A percentile compares a stretch with the other conserved stretches of the same genome.
Conservation (phyloP, 2,113 vertebrate genomes). For the Grammomys surdaster region DNA sequence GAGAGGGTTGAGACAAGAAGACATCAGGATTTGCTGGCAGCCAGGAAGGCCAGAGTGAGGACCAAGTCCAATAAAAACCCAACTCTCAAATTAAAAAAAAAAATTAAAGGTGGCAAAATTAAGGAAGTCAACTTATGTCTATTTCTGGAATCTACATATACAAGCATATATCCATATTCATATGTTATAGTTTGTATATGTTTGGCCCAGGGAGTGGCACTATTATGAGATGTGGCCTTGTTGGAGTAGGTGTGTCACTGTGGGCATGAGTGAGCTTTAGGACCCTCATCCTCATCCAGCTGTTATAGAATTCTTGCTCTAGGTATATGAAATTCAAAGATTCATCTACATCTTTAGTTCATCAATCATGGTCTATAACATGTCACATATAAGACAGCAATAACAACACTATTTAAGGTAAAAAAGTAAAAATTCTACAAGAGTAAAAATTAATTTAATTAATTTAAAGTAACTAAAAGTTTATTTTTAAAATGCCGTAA, state of each 20-base stretch:
- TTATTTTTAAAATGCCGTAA: slow-evolving; percentile 55
- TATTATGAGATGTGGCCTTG: too few relatives aligned
- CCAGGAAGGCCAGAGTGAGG: background rate
- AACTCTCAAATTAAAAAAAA: background rate
- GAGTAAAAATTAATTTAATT: background rate
- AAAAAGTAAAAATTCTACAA: background rate
- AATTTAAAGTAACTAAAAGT: background rate
- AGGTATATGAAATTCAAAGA: background rate
- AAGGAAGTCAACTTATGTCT: background rate
- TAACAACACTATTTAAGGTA: slow-evolving; percentile 12
- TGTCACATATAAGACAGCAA: background rate
- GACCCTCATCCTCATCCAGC: background rate
- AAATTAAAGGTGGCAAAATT: background rate
- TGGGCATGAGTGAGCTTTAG: too few relatives aligned
- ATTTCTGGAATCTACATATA: background rate
- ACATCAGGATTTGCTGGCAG: background rate
- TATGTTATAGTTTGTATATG: too few relatives aligned
- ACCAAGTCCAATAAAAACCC: background rate
- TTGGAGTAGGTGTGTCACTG: too few relatives aligned
- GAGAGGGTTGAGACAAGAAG: background rate
- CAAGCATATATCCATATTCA: background rate
- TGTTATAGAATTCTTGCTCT: background rate
- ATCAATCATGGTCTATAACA: background rate
- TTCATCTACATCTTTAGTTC: background rate
- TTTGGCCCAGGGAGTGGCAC: too few relatives aligned